Evolutionary conservation across 2,113 vertebrate species (phyloP).

Genomic region (Amazona vittata): DNA sequence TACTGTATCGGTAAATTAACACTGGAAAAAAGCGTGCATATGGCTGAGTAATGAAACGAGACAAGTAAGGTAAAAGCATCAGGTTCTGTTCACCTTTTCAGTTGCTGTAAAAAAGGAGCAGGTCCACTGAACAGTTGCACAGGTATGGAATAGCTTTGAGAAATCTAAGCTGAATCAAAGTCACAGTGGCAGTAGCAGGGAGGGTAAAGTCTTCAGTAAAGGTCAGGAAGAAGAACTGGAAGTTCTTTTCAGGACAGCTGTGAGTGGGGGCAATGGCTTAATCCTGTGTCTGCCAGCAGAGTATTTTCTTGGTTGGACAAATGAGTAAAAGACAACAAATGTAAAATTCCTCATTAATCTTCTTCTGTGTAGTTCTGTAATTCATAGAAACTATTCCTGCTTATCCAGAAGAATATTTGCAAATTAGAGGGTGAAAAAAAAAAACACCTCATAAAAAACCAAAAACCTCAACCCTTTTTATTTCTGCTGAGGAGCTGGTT

Average conservation of each 20-base stretch:
- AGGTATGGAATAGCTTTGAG: neutral
- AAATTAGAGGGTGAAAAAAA: neutral
- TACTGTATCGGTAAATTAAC: neutral
- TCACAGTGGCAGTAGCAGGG: neutral
- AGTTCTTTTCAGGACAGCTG: neutral
- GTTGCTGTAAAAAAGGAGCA: neutral
- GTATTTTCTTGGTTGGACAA: neutral
- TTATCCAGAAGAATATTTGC: neutral
- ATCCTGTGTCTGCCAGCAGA: neutral
- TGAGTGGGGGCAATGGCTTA: neutral
- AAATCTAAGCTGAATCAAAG: neutral
- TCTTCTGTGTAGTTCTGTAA: neutral
- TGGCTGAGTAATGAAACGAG: neutral
- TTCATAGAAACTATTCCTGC: neutral
- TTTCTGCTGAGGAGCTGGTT: neutral
- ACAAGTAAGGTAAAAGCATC: neutral
- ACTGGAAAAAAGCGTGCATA: neutral
- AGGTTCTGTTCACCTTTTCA: neutral
- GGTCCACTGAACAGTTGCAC: neutral
- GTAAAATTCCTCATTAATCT: neutral
- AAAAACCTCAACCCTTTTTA: neutral
- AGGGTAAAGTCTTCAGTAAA: neutral
- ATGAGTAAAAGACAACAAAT: neutral
- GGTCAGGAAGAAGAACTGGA: neutral
- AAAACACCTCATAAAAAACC: fast-evolving